Evolutionary conservation across 2,113 vertebrate genomes (phyloP).

Genomic region (Panthera uncia): DNA sequence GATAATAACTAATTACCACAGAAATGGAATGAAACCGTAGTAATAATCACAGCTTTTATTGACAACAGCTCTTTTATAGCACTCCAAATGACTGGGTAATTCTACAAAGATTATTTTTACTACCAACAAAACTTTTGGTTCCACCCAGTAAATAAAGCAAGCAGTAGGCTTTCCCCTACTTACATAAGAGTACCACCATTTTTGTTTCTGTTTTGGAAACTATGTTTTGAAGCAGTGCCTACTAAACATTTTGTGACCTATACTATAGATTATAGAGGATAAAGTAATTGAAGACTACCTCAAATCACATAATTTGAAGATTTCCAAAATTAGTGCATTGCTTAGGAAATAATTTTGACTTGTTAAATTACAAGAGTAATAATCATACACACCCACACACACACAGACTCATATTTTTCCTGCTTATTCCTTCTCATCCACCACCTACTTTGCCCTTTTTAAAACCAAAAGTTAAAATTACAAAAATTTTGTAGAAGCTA

Average conservation of each 20-base stretch:
- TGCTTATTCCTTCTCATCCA: background rate
- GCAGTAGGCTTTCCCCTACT: background rate
- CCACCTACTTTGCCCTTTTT: background rate
- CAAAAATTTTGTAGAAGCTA: background rate
- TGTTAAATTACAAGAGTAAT: background rate
- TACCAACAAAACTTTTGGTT: conserved; percentile 72
- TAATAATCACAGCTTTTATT: conserved; percentile 83
- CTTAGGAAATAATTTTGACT: background rate
- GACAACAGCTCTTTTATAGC: conserved; percentile 81
- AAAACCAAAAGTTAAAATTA: background rate
- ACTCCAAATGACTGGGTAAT: conserved; percentile 80
- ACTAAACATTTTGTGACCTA: background rate
- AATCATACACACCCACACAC: background rate
- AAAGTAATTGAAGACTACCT: background rate
- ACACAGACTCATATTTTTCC: too few relatives aligned
- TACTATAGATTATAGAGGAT: background rate
- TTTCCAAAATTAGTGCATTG: background rate
- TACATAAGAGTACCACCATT: fast-evolving
- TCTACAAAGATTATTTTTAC: conserved; percentile 79
- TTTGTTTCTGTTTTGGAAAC: background rate
- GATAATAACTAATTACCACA: conserved; percentile 83
- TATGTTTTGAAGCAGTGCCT: background rate
- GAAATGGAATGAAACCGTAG: conserved; percentile 75
- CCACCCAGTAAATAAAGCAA: background rate
- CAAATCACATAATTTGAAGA: background rate